Base-by-base conservation (phyloP, 1,140 invertebrate species). In the Mactra quadrangularis region DNA sequence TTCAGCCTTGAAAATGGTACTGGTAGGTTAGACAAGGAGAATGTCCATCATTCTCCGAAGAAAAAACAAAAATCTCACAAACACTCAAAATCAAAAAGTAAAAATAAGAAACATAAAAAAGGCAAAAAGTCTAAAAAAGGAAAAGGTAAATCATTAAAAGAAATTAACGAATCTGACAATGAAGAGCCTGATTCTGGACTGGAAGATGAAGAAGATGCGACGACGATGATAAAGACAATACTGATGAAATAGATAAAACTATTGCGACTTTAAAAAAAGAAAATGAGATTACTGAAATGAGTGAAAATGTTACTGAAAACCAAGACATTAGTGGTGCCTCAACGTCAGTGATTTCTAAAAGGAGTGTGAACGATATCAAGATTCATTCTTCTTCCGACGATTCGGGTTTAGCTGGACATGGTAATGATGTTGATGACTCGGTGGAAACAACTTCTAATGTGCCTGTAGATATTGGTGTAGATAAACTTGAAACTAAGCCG, bases 61-160 rank as follows among this genome's bases (percentile, higher is more conserved):
- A 68, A 68, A 15, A 68, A 68, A 50, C 64, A 50, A 6, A 68
- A 68, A 31, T 2, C 3, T 25, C 0, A 68, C 17, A 68, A 68
- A 50, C 64, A 68, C 3, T 45, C 64, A 31, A 68, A 68, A 68
- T 19, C 15, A 47, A 68, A 68, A 68, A 50, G 45, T 50, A 68
- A 68, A 68, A 50, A 13, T 31, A 68, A 68, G 27, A 68, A 68
- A 27, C 64, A 50, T 27, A 45, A 41, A 25, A 68, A 68, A 50
- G 64, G 45, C 13, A 68, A 68, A 33, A 50, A 52, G 47, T 68
- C 45, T 7, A 68, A 68, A 25, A 68, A 68, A 68, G 45, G 59
- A 7, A 62, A 62, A 62, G 59, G 41, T 1, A 68, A 68, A 50
- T 0, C 22, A 47, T 52, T 22, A 17, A 29, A 50, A 33, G 64